These are phyloP conservation scores for Plutella xylostella DNA, from an alignment of 2,888 invertebrate species.

Conservation along the genomic window DNA sequence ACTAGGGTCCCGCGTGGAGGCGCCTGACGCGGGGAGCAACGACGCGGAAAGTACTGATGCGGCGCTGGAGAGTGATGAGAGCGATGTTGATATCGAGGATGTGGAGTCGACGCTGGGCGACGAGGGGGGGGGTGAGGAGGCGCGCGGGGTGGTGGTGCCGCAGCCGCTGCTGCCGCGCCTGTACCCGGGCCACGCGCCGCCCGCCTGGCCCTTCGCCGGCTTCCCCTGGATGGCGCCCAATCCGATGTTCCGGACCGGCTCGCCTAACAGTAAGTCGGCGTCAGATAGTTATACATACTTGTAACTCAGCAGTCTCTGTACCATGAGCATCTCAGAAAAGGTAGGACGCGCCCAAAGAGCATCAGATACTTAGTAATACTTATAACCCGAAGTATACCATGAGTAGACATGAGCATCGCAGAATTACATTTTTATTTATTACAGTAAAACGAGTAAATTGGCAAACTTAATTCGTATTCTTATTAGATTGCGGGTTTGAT, in stretches of 20 bases:
- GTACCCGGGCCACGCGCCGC: constrained; percentile 65
- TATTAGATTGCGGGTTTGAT: no score
- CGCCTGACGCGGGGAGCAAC: constrained; percentile 45
- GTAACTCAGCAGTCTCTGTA: no score
- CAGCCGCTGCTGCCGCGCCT: constrained; percentile 75
- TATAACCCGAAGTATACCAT: no score
- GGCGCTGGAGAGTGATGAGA: constrained; percentile 50
- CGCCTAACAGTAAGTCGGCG: constrained; percentile 68
- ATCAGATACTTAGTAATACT: no score
- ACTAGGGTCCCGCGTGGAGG: constrained; percentile 49
- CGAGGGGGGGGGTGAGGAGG: constrained; percentile 47
- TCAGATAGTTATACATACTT: no score
- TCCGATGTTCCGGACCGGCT: constrained; percentile 69
- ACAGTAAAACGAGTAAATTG: no score
- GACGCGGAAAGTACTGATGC: constrained; percentile 52
- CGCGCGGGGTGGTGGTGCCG: constrained; percentile 73
- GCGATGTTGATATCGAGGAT: constrained; percentile 63
- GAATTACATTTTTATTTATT: no score
- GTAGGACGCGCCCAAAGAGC: no score
- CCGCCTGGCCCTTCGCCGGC: constrained; percentile 73
- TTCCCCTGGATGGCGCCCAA: constrained; percentile 75
- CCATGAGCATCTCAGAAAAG: no score
- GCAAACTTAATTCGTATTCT: no score
- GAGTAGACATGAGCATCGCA: no score
- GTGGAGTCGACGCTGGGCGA: constrained; percentile 53